phyloP scores from a whole-genome alignment of 1,140 invertebrate species.

The Drosophila persimilis region DNA sequence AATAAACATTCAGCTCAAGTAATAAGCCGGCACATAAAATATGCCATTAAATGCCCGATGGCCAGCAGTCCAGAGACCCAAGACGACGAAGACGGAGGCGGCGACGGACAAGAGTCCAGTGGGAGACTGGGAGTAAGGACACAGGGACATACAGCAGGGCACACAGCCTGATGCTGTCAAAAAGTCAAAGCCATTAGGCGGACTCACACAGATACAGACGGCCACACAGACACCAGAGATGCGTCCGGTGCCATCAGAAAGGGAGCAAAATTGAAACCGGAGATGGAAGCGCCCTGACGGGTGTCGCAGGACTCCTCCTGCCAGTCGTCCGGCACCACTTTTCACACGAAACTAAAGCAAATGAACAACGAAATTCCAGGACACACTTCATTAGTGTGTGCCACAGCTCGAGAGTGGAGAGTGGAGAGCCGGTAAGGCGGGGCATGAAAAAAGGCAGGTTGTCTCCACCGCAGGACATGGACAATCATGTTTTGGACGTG shows the following conservation, averaged over 20 bases:
- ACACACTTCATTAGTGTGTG: slow-evolving; percentile 67
- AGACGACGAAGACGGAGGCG: slow-evolving; percentile 8
- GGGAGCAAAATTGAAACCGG: slow-evolving; percentile 37
- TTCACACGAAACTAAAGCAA: slow-evolving; percentile 37
- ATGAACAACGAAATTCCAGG: slow-evolving; percentile 43
- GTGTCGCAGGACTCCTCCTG: no score
- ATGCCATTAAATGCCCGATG: slow-evolving; percentile 62
- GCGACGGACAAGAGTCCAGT: slow-evolving; percentile 12
- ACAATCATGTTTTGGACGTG: background rate
- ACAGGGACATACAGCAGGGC: slow-evolving; percentile 13
- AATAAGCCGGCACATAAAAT: slow-evolving; percentile 71
- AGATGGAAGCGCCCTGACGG: background rate
- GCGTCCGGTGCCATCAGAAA: slow-evolving; percentile 4
- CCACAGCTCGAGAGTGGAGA: slow-evolving; percentile 10
- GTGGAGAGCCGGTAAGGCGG: background rate
- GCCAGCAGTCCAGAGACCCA: background rate
- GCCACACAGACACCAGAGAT: slow-evolving; percentile 4
- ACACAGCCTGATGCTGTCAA: slow-evolving; percentile 60
- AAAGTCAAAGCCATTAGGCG: slow-evolving; percentile 81
- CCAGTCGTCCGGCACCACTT: background rate
- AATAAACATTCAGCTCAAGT: slow-evolving; percentile 67
- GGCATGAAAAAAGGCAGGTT: background rate
- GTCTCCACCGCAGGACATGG: slow-evolving; percentile 40
- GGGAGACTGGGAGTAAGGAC: background rate
- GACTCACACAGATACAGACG: slow-evolving; percentile 19